Conservation (phyloP, 2,113 vertebrate genomes). For the Ceyx margarethae region DNA sequence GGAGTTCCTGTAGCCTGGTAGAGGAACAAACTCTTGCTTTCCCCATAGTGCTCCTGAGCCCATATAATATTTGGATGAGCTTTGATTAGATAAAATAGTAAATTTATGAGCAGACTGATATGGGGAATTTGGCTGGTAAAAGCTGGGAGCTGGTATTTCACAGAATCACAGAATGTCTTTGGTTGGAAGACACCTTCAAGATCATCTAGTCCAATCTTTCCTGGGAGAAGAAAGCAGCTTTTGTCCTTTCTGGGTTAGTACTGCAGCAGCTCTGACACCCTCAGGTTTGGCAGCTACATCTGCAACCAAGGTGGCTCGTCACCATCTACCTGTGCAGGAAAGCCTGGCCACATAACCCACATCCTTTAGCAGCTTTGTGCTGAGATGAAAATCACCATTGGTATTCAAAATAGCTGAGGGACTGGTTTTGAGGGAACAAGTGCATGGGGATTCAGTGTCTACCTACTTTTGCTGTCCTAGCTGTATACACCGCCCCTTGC, state of each 20-base stretch:
- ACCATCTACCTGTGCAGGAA: not conserved
- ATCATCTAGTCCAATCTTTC: not conserved
- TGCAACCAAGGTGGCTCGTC: accelerated
- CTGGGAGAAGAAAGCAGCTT: not conserved
- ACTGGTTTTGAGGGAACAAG: not conserved
- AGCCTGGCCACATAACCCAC: not conserved
- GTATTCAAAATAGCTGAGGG: not conserved
- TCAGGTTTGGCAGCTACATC: not conserved
- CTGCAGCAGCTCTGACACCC: not conserved
- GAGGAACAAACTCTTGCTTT: not conserved
- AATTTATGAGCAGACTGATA: not conserved
- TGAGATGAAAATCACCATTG: not conserved
- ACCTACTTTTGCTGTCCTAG: not conserved
- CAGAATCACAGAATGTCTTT: too few species aligned
- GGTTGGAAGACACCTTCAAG: too few species aligned
- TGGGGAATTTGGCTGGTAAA: not conserved
- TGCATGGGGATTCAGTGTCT: not conserved
- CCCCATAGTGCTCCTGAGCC: not conserved
- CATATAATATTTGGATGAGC: not conserved
- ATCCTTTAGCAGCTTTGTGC: not conserved
- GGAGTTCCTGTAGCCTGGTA: not conserved
- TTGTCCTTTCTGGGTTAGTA: not conserved
- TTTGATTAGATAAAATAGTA: not conserved
- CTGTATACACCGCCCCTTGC: accelerated
- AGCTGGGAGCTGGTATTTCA: not conserved